These are phyloP conservation scores for Celastrina argiolus DNA, from an alignment of 2,888 invertebrate genomes.

Conservation along the genomic window DNA sequence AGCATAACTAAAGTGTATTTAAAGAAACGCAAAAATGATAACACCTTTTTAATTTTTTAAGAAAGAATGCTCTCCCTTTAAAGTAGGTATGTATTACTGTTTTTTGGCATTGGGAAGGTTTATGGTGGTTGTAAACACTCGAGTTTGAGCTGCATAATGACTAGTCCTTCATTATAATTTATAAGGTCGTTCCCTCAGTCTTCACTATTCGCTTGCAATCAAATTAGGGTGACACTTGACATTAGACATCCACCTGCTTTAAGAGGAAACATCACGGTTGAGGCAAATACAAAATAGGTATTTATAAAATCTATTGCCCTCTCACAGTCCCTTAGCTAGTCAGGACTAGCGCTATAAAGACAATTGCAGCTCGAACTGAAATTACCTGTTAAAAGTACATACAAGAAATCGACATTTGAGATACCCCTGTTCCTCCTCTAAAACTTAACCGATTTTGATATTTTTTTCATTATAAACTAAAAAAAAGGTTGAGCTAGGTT, in stretches of 20 bases:
- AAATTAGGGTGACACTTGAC: conserved; percentile 6
- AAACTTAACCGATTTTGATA: too few species aligned
- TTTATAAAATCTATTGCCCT: too few species aligned
- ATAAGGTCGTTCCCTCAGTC: conserved; percentile 20
- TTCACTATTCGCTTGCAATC: conserved; percentile 14
- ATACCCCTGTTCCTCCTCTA: too few species aligned
- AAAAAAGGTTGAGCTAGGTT: too few species aligned
- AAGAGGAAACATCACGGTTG: not conserved
- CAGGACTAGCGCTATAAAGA: too few species aligned
- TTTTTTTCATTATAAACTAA: too few species aligned
- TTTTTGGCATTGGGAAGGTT: conserved; percentile 15
- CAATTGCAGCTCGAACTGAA: too few species aligned
- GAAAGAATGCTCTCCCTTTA: not conserved
- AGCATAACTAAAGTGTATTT: not conserved
- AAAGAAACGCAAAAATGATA: not conserved
- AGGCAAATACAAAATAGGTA: not conserved
- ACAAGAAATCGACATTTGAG: too few species aligned
- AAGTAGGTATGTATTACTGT: not conserved
- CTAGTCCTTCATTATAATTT: conserved; percentile 25
- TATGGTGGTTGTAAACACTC: conserved; percentile 23
- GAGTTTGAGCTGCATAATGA: conserved; percentile 24
- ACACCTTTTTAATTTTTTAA: not conserved
- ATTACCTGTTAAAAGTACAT: too few species aligned
- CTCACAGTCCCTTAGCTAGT: too few species aligned
- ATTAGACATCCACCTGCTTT: not conserved